Evolutionary conservation across 2,888 invertebrate species (phyloP).

Genomic region (Laspeyria flexula): DNA sequence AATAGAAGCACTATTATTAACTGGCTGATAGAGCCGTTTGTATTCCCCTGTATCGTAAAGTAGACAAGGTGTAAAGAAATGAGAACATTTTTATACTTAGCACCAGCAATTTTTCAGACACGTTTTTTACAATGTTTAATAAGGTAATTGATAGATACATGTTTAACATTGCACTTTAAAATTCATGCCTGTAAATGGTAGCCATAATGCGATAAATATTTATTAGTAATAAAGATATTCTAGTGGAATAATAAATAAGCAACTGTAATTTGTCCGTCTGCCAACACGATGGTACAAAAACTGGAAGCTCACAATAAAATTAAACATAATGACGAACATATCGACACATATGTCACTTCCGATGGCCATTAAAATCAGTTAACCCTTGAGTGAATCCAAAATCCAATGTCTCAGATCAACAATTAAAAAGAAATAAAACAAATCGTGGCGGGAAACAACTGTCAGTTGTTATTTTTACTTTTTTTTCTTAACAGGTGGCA

Average conservation of each 20-base stretch:
- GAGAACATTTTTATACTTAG: background rate
- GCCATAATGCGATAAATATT: conserved; percentile 1
- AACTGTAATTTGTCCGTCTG: conserved; percentile 22
- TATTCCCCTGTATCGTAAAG: background rate
- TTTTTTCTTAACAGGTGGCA: conserved; percentile 77
- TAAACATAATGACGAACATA: conserved; percentile 76
- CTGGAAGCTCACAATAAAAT: conserved; percentile 63
- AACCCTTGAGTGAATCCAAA: conserved; percentile 62
- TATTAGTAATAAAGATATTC: conserved; percentile 3
- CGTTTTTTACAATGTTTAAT: background rate
- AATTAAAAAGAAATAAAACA: conserved; percentile 86
- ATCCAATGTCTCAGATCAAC: conserved; percentile 59
- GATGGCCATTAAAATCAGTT: conserved; percentile 74
- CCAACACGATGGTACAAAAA: conserved; percentile 19
- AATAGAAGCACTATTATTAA: conserved; percentile 5
- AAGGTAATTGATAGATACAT: background rate
- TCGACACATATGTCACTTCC: conserved; percentile 84
- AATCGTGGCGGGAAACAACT: conserved; percentile 82
- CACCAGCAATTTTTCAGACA: background rate
- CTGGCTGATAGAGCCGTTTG: background rate
- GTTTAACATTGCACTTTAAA: background rate
- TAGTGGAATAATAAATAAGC: background rate
- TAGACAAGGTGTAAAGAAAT: conserved; percentile 2
- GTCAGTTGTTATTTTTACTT: conserved; percentile 51
- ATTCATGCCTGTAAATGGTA: background rate